Conservation (phyloP, 2,888 invertebrate species). For the Linnaemya vulpina region DNA sequence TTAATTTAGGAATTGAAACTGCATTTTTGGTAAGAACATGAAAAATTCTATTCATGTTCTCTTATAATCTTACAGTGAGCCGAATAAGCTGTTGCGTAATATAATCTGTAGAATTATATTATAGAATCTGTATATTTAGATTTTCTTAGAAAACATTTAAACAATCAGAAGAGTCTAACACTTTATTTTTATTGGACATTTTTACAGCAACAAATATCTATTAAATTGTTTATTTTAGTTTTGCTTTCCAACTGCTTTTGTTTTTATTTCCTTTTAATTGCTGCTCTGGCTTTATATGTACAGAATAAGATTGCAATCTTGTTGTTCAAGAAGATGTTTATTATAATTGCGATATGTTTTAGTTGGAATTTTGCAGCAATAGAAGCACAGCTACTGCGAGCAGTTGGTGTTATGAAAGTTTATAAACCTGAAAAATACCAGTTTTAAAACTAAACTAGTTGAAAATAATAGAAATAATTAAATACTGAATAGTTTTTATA, state of each 20-base stretch:
- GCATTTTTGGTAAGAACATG: no score
- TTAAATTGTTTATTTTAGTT: background rate
- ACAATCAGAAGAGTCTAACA: background rate
- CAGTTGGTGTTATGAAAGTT: background rate
- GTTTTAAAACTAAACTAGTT: background rate
- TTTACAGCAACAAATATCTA: background rate
- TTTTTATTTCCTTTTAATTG: conserved; percentile 15
- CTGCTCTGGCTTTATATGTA: background rate
- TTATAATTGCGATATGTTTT: conserved; percentile 5
- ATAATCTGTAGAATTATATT: conserved; percentile 25
- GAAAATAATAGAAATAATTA: background rate
- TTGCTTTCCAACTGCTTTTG: background rate
- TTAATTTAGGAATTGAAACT: no score
- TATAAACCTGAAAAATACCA: background rate
- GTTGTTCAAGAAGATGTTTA: conserved; percentile 4
- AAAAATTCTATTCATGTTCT: no score
- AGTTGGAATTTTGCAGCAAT: background rate
- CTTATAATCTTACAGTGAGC: background rate
- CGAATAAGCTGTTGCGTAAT: conserved; percentile 28
- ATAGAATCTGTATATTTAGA: conserved; percentile 17
- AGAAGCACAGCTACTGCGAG: background rate
- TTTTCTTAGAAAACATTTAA: conserved; percentile 31
- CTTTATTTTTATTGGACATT: conserved; percentile 8
- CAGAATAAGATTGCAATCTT: conserved; percentile 38
- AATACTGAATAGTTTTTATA: background rate